Evolutionary conservation across 2,113 vertebrate genomes (phyloP).

Genomic region (Pelmatolapia mariae): DNA sequence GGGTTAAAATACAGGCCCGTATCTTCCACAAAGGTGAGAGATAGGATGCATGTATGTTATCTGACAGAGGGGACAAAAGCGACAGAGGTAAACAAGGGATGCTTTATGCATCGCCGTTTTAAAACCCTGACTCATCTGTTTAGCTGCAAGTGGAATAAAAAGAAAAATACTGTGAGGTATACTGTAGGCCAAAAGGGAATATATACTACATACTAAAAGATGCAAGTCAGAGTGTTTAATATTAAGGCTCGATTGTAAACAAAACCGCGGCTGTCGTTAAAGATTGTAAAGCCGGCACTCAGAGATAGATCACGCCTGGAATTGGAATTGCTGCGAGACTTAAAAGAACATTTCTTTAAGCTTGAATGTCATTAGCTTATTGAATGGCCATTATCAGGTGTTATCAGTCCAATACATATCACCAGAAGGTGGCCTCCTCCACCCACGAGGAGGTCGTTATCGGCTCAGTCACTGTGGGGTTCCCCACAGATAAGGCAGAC

Average conservation of each 20-base stretch:
- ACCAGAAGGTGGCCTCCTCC: background rate
- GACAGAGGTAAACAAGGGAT: conserved; percentile 24
- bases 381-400: background rate
- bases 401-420: background rate
- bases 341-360: background rate
- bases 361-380: background rate
- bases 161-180: background rate
- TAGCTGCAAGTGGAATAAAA: background rate
- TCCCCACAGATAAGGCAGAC: background rate
- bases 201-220: background rate
- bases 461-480: background rate
- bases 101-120: conserved; percentile 13
- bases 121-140: conserved; percentile 10
- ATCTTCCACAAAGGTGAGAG: conserved; percentile 2
- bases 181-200: background rate
- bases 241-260: background rate
- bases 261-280: background rate
- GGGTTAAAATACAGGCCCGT: conserved; percentile 32
- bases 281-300: background rate
- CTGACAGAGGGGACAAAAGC: conserved; percentile 25
- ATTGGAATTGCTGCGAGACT: background rate
- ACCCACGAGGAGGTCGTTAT: background rate
- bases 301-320: background rate
- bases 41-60: conserved; percentile 21
- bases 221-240: background rate